Conservation (phyloP, 2,113 vertebrate genomes). For the Prunella fulvescens region DNA sequence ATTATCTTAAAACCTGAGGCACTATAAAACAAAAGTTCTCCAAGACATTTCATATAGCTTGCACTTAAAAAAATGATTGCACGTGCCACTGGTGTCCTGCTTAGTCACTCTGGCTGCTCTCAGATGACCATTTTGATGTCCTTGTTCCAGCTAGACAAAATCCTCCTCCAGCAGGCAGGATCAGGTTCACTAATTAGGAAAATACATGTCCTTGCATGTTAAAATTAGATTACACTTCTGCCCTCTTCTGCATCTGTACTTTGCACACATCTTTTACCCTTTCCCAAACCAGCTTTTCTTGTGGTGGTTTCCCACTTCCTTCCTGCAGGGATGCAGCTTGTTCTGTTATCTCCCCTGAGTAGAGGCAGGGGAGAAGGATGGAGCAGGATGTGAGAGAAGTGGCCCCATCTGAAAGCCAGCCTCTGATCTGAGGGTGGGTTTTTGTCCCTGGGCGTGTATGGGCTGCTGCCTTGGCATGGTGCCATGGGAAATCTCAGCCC, state of each 20-base stretch:
- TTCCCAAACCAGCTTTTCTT: not conserved
- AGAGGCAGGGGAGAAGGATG: not conserved
- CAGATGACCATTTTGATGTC: not conserved
- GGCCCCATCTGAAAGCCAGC: not conserved
- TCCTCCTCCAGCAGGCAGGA: not conserved
- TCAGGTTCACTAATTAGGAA: not conserved
- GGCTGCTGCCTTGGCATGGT: not conserved
- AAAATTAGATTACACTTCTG: not conserved
- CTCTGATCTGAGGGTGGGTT: not conserved
- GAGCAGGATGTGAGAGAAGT: not conserved
- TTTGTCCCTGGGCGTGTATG: not conserved
- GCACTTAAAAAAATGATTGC: not conserved
- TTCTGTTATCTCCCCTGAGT: not conserved
- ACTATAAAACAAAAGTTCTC: not conserved
- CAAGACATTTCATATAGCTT: not conserved
- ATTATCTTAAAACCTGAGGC: not conserved
- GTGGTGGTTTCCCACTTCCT: not conserved
- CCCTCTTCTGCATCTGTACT: not conserved
- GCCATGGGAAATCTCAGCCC: not conserved
- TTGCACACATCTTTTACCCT: not conserved
- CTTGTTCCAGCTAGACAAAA: not conserved
- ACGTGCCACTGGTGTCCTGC: fast-evolving
- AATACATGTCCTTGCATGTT: not conserved
- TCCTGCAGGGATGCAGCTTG: not conserved
- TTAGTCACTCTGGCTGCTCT: not conserved